A percentile compares a stretch with the other conserved stretches of the same genome.
Evolutionary conservation across 2,797 vertebrate species (phyloP).

Genomic region (Malacoctenus gilli): DNA sequence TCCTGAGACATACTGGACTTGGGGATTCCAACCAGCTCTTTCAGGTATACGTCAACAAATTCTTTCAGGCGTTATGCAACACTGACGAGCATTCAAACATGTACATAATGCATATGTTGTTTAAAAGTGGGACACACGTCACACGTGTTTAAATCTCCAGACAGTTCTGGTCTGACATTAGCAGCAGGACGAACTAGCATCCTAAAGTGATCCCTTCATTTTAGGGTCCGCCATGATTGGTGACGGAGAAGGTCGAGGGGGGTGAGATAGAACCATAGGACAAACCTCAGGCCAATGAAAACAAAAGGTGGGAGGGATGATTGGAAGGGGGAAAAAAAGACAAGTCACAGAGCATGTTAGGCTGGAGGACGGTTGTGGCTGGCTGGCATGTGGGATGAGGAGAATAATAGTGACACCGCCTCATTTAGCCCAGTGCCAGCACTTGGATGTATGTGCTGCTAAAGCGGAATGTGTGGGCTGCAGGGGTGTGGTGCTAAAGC

Average conservation of each 20-base stretch:
- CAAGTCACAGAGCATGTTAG: conserved; percentile 20
- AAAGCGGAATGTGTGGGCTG: conserved; percentile 34
- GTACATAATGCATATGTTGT: background rate
- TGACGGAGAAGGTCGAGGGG: too few species aligned
- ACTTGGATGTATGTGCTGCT: conserved; percentile 19
- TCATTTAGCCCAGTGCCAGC: conserved; percentile 42
- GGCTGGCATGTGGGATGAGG: conserved; percentile 21
- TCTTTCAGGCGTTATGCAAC: too few species aligned
- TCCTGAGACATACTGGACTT: too few species aligned
- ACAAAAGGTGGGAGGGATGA: conserved; percentile 22
- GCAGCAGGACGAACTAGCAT: conserved; percentile 1
- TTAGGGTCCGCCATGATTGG: too few species aligned
- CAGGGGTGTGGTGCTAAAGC: conserved; percentile 62
- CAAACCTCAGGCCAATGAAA: conserved; percentile 37
- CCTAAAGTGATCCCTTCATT: conserved; percentile 4
- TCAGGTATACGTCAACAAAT: background rate
- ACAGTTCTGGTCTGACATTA: background rate
- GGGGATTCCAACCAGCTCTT: background rate
- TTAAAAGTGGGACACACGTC: background rate
- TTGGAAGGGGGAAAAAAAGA: conserved; percentile 6
- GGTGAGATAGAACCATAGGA: conserved; percentile 4
- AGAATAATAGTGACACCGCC: conserved; percentile 52
- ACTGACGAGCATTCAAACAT: background rate
- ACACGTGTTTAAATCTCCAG: background rate
- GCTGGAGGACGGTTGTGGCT: too few species aligned